Evolutionary conservation across 2,797 vertebrate genomes (phyloP).

Genomic region (Myotis planiceps): DNA sequence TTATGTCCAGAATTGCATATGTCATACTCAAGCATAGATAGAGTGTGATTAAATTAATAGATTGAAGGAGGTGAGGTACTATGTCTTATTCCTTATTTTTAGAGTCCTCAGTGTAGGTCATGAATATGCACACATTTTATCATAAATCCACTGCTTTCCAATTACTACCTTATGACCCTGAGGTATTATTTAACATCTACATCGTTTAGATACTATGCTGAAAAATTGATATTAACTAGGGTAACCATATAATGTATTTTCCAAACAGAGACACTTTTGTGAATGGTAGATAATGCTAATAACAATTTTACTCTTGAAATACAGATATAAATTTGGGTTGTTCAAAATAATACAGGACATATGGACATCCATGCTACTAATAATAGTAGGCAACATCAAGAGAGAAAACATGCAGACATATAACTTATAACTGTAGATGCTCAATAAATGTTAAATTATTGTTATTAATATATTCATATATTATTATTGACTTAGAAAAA

Average conservation of each 20-base stretch:
- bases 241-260: slow-evolving; percentile 39
- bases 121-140: slow-evolving; percentile 41
- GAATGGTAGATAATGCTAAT: slow-evolving; percentile 11
- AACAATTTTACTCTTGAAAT: background rate
- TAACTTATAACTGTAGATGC: background rate
- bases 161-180: slow-evolving; percentile 45
- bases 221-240: slow-evolving; percentile 32
- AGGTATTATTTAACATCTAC: slow-evolving; percentile 55
- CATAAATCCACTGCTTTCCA: slow-evolving; percentile 54
- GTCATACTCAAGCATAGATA: background rate
- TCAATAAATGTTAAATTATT: background rate
- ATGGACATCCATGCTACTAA: background rate
- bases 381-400: background rate
- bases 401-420: background rate
- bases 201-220: background rate
- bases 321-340: background rate
- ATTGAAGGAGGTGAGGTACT: background rate
- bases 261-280: background rate
- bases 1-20: slow-evolving; percentile 13
- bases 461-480: background rate
- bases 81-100: slow-evolving; percentile 21
- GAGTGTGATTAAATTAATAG: slow-evolving; percentile 12
- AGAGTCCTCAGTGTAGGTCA: background rate
- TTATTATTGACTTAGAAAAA: background rate
- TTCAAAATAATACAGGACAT: background rate